phyloP scores from a whole-genome alignment of 1,140 invertebrate genomes.

The Drosophila insularis region DNA sequence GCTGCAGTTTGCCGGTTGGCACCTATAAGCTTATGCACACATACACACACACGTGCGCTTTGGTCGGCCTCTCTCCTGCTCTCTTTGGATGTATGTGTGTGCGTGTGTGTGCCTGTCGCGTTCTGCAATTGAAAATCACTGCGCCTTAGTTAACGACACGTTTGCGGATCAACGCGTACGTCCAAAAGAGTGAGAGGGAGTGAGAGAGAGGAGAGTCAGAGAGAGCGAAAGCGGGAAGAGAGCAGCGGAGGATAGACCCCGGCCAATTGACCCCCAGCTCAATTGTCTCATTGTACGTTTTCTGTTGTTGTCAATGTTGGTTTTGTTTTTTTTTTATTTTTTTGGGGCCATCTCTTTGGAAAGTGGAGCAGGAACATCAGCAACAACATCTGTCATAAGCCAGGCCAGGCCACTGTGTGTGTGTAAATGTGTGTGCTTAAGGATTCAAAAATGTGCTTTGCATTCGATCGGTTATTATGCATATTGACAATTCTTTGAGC shows the following conservation, averaged over 20 bases:
- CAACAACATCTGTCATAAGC: constrained; percentile 55
- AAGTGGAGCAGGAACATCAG: constrained; percentile 32
- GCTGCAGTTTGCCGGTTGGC: constrained; percentile 38
- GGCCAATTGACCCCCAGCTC: not conserved
- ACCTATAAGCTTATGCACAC: constrained; percentile 63
- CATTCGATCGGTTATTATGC: constrained; percentile 67
- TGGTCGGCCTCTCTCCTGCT: constrained; percentile 14
- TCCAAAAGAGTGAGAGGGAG: constrained; percentile 19
- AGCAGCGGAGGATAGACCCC: constrained; percentile 3
- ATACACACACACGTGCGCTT: constrained; percentile 45
- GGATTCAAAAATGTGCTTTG: constrained; percentile 69
- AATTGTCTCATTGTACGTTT: constrained; percentile 44
- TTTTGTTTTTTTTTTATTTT: not conserved
- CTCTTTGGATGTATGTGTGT: too few relatives aligned
- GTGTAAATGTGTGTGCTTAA: constrained; percentile 61
- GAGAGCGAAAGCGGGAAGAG: constrained; percentile 19
- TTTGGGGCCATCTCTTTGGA: constrained; percentile 16
- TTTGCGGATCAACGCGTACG: constrained; percentile 78
- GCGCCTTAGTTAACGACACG: constrained; percentile 80
- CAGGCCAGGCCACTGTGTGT: constrained; percentile 37
- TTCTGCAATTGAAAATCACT: constrained; percentile 79
- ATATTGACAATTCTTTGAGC: constrained; percentile 32
- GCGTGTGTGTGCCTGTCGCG: constrained; percentile 42
- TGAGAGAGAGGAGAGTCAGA: constrained; percentile 28
- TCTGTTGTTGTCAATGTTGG: constrained; percentile 18